A percentile compares a stretch with the other conserved stretches of the same genome.
These are phyloP conservation scores for Phenacoccus solenopsis DNA, from an alignment of 1,140 invertebrate species.

Conservation along the genomic window DNA sequence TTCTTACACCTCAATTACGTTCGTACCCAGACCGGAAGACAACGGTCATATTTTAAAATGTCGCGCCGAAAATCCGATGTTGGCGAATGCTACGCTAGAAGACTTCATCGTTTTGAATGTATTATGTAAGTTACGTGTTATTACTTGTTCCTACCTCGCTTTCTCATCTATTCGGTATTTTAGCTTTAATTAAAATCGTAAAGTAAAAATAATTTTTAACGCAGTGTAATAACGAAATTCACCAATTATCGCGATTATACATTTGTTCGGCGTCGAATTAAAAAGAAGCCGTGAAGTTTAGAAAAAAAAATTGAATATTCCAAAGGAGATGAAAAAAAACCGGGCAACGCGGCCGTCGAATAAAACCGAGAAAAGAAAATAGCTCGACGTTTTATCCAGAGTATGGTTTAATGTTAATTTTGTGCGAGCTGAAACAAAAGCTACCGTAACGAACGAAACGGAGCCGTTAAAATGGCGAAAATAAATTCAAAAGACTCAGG, in stretches of 20 bases:
- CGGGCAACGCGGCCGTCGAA: too few species aligned
- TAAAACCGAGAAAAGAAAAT: not conserved
- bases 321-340: not conserved
- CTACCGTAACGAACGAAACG: not conserved
- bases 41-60: constrained; percentile 69
- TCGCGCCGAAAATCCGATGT: constrained; percentile 63
- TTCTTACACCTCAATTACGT: constrained; percentile 61
- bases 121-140: constrained; percentile 56
- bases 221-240: not conserved
- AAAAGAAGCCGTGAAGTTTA: not conserved
- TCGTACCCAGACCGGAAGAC: constrained; percentile 67
- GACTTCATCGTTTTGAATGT: constrained; percentile 69
- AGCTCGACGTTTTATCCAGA: not conserved
- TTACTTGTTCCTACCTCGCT: not conserved
- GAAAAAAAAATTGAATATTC: not conserved
- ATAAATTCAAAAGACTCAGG: not conserved
- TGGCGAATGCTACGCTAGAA: constrained; percentile 56
- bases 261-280: not conserved
- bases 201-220: not conserved
- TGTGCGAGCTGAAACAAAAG: not conserved
- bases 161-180: too few species aligned
- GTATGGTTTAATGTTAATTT: not conserved
- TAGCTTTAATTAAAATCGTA: not conserved
- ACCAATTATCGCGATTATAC: not conserved
- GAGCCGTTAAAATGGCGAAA: not conserved